A percentile compares a stretch with the other conserved stretches of the same genome.
These are phyloP conservation scores for Callionymus lyra DNA, from an alignment of 2,113 vertebrate species.

Conservation along the genomic window DNA sequence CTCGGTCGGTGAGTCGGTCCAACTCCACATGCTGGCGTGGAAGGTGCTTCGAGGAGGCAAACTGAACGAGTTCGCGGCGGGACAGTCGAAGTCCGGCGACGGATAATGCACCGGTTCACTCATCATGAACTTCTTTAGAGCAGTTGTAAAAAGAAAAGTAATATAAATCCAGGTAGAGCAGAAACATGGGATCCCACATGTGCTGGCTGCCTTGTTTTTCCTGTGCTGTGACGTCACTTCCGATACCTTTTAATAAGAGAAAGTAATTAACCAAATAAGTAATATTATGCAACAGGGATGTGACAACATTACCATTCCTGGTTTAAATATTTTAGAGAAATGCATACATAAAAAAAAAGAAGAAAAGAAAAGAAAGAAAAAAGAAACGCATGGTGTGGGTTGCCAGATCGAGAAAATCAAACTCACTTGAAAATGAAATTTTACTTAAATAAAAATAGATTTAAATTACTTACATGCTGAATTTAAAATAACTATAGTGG, in stretches of 20 bases:
- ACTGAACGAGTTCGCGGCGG: constrained; percentile 24
- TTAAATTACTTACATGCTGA: no score
- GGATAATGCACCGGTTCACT: constrained; percentile 39
- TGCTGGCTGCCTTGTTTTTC: constrained; percentile 29
- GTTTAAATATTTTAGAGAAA: no score
- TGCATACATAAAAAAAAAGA: no score
- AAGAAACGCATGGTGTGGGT: constrained; percentile 11
- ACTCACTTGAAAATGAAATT: not conserved
- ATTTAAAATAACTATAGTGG: no score
- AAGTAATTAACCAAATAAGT: no score
- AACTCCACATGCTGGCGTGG: constrained; percentile 53
- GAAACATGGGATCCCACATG: constrained; percentile 13
- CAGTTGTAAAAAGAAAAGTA: not conserved
- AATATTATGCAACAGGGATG: no score
- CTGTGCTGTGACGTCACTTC: constrained; percentile 36
- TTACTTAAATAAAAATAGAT: not conserved
- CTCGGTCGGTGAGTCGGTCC: constrained; percentile 25
- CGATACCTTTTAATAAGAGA: constrained; percentile 21
- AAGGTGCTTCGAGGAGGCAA: constrained; percentile 35
- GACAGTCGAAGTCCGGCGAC: constrained; percentile 44
- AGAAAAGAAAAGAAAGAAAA: no score
- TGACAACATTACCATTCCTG: not conserved
- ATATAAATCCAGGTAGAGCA: not conserved
- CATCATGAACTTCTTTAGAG: constrained; percentile 23
- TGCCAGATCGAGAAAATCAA: constrained; percentile 23